phyloP scores from a whole-genome alignment of 2,797 vertebrate species.

The Philypnodon macrostomus region DNA sequence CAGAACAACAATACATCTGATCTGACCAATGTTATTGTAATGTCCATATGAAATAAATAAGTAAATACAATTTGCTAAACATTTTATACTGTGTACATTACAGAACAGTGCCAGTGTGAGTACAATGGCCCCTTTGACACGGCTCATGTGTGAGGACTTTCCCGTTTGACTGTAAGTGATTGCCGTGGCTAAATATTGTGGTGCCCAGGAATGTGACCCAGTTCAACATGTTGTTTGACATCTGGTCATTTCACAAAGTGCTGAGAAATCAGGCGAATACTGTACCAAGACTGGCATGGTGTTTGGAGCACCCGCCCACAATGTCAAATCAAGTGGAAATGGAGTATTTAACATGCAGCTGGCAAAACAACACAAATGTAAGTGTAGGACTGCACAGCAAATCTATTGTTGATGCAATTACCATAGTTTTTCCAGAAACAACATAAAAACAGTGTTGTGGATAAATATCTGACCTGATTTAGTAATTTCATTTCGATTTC shows the following conservation, averaged over 20 bases:
- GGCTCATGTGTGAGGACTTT: not conserved
- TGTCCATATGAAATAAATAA: no score
- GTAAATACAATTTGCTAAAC: no score
- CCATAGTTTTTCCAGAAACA: no score
- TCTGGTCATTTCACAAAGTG: conserved; percentile 31
- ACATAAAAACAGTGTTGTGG: no score
- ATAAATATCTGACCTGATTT: no score
- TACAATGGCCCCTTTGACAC: not conserved
- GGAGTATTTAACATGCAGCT: conserved; percentile 42
- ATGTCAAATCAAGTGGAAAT: conserved; percentile 51
- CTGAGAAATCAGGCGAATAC: conserved; percentile 13
- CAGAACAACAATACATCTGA: no score
- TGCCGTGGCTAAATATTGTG: conserved; percentile 12
- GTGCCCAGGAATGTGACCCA: conserved; percentile 32
- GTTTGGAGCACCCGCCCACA: not conserved
- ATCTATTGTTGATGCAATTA: no score
- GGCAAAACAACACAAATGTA: conserved; percentile 38
- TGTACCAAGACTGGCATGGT: not conserved
- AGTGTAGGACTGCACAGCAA: no score
- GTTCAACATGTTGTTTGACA: conserved; percentile 49
- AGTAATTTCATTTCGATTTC: no score
- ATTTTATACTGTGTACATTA: not conserved
- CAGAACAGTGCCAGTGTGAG: not conserved
- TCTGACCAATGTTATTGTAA: no score
- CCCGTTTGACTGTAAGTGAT: conserved; percentile 18